Conservation (phyloP, 2,113 vertebrate species). For the Leucoraja erinaceus region DNA sequence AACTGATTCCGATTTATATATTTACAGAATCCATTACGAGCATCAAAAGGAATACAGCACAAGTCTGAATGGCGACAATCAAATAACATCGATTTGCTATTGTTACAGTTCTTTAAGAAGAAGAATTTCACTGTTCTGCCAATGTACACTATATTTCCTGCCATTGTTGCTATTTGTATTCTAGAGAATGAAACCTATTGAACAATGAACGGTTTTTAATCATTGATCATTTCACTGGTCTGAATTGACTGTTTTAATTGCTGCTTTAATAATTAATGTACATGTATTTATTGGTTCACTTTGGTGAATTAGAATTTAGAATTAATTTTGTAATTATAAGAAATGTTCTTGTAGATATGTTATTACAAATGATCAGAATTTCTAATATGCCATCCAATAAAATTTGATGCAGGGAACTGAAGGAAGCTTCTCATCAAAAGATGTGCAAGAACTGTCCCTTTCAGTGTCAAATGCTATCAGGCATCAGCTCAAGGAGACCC, state of each 20-base stretch:
- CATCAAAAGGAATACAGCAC: neutral
- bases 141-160: neutral
- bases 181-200: neutral
- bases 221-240: neutral
- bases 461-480: too few relatives aligned
- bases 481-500: too few relatives aligned
- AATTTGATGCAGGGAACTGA: neutral
- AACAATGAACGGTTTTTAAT: neutral
- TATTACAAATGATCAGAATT: neutral
- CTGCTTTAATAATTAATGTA: neutral
- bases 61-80: neutral
- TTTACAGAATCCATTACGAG: conserved; percentile 8
- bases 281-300: neutral
- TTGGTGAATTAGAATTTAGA: neutral
- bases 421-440: too few relatives aligned
- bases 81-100: neutral
- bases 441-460: too few relatives aligned
- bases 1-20: neutral
- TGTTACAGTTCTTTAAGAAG: neutral
- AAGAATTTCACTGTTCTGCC: neutral
- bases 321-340: neutral
- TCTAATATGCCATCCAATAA: neutral
- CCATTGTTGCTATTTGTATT: neutral
- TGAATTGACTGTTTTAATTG: conserved; percentile 23
- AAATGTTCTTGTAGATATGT: neutral